Conservation (phyloP, 2,113 vertebrate genomes). For the Mus pahari region DNA sequence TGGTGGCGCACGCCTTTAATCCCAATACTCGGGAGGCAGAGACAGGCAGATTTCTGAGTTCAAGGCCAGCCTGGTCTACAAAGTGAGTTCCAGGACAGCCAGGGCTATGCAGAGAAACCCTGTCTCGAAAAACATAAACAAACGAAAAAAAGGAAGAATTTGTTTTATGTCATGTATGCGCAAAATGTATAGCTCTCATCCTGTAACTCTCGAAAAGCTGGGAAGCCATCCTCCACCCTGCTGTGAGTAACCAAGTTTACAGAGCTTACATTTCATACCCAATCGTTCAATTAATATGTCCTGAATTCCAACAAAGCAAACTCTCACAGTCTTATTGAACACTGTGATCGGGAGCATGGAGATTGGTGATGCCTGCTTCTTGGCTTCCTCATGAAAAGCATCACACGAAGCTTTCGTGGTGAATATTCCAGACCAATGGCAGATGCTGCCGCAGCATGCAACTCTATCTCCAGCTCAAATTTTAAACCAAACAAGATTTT, state of each 20-base stretch:
- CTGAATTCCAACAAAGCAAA: background rate
- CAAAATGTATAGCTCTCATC: background rate
- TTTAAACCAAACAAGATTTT: constrained; percentile 25
- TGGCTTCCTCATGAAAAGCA: background rate
- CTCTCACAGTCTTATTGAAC: background rate
- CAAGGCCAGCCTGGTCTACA: no score
- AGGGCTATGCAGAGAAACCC: no score
- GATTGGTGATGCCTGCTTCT: background rate
- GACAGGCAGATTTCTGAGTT: no score
- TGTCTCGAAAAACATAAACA: no score
- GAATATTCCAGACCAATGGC: background rate
- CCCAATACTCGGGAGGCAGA: no score
- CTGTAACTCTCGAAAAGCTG: background rate
- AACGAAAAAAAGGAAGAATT: background rate
- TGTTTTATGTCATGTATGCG: background rate
- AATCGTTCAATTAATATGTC: background rate
- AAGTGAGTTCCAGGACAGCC: no score
- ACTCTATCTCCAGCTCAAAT: constrained; percentile 10
- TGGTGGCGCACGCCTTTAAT: no score
- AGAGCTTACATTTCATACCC: background rate
- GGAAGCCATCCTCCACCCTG: background rate
- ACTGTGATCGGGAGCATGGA: background rate
- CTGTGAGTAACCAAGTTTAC: background rate
- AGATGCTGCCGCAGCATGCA: background rate
- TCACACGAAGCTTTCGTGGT: background rate